Evolutionary conservation across 2,113 vertebrate genomes (phyloP), one percentile per base, ranked within the genome.

Genomic region (Stegastes partitus): DNA sequence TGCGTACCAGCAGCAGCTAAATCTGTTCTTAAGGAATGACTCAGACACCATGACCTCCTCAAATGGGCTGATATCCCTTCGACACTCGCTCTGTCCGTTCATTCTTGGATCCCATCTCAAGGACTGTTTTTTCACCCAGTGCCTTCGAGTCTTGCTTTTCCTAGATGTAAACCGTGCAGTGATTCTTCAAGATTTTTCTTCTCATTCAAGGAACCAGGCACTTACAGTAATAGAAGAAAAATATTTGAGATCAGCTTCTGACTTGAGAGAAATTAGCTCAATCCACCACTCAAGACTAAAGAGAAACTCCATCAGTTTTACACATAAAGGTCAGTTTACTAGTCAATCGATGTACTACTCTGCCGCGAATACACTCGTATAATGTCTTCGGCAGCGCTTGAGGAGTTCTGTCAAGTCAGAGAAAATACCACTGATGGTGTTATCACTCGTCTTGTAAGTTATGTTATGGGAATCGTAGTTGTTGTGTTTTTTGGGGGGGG

Each of bases 1-100:
- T 69, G 71, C 65, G 59, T 0, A 64, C 65, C 51, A 76, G 47
- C 78, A 49, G 57, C 37, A 57, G 73, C 53, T 75, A 16, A 61
- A 54, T 81, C 73, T 79, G 11, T 82, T 79, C 63, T 64, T 34
- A 26, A 22, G 72, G 74, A 59, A 49, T 74, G 85, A 79, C 54
- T 84, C 51, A 34, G 75, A 71, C 65, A 45, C 31, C 65, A 69
- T 81, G 74, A 74, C 51, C 63, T 7, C 31, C 39, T 79, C 64
- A 64, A 23, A 74, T 63, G 23, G 51, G 53, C 83, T 45, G 63
- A 69, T 42, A 58, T 58, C 9, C 15, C 70, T 50, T 68, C 61
- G 66, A 7, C 68, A 12, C 11, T 49, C 11, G 14, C 61, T 74
- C 74, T 37, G 50, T 71, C 39, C 70, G 28, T 68, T 68, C 19